These are phyloP conservation scores for Piprites chloris DNA, from an alignment of 2,113 vertebrate genomes.

Conservation along the genomic window DNA sequence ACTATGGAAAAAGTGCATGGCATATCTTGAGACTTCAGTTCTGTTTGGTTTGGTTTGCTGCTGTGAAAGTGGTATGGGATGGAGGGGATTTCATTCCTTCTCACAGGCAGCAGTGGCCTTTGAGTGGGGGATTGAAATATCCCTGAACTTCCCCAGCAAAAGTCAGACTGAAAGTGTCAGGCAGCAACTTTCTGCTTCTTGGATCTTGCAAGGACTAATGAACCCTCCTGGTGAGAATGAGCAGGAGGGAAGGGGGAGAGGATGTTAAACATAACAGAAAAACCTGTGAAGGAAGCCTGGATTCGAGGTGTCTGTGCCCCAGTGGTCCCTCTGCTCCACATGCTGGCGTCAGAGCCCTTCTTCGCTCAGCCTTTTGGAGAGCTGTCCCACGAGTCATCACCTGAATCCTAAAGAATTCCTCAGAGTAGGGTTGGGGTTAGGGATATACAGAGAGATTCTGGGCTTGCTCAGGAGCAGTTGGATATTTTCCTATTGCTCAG, in stretches of 20 bases:
- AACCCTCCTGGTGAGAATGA: background rate
- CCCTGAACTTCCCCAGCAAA: background rate
- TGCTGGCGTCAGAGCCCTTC: background rate
- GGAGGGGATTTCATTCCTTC: background rate
- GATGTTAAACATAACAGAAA: background rate
- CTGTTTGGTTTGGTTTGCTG: background rate
- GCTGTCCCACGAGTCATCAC: fast-evolving
- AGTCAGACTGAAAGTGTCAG: background rate
- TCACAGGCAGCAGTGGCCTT: background rate
- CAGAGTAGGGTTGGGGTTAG: background rate
- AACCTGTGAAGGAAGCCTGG: background rate
- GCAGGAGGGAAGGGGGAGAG: background rate
- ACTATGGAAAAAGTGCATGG: fast-evolving
- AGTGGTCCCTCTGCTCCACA: background rate
- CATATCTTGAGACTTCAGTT: fast-evolving
- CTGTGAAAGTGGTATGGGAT: background rate
- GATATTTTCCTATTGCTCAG: background rate
- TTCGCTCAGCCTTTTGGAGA: background rate
- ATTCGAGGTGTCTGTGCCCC: background rate
- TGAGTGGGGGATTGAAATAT: background rate
- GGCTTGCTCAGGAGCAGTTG: background rate
- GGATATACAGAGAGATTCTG: background rate
- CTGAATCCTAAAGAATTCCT: background rate
- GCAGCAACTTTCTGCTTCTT: background rate
- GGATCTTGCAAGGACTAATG: background rate